phyloP scores from a whole-genome alignment of 2,113 vertebrate genomes.

The Poeciliopsis occidentalis region DNA sequence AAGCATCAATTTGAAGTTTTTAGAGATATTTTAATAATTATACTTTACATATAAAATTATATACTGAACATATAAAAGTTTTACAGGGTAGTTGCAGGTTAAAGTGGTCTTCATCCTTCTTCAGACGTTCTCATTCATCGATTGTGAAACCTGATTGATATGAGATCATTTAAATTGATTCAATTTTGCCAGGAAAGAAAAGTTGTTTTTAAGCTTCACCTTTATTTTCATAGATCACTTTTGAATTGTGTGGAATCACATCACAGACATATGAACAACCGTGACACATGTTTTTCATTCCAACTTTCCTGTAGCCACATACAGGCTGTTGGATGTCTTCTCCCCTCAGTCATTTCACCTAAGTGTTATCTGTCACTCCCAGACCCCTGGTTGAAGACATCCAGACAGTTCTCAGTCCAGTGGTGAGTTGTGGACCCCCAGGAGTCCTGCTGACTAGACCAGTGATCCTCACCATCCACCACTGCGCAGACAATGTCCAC shows the following conservation, averaged over 20 bases:
- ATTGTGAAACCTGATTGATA: not conserved
- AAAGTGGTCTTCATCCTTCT: too few species aligned
- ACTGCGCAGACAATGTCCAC: constrained; percentile 87
- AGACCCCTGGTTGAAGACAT: constrained; percentile 90
- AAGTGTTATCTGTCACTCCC: constrained; percentile 43
- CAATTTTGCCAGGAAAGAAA: not conserved
- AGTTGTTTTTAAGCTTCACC: not conserved
- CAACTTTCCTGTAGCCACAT: constrained; percentile 6
- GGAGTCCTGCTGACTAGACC: constrained; percentile 91
- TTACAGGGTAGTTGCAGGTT: not conserved
- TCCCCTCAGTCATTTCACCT: constrained; percentile 24
- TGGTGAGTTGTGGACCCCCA: constrained; percentile 93
- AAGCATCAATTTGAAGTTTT: not conserved
- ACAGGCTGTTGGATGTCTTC: not conserved
- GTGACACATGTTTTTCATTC: constrained; percentile 7
- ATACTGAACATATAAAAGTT: not conserved
- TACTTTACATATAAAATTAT: too few species aligned
- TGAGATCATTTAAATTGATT: not conserved
- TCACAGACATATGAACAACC: constrained; percentile 1
- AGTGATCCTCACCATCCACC: constrained; percentile 89
- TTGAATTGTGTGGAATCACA: constrained; percentile 12
- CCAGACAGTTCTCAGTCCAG: constrained; percentile 90
- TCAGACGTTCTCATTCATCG: too few species aligned
- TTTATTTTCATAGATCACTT: not conserved
- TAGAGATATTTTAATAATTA: not conserved